A percentile compares a stretch with the other conserved stretches of the same genome.
Conservation (phyloP, 1,140 invertebrate genomes). For the Dendrolimus kikuchii region DNA sequence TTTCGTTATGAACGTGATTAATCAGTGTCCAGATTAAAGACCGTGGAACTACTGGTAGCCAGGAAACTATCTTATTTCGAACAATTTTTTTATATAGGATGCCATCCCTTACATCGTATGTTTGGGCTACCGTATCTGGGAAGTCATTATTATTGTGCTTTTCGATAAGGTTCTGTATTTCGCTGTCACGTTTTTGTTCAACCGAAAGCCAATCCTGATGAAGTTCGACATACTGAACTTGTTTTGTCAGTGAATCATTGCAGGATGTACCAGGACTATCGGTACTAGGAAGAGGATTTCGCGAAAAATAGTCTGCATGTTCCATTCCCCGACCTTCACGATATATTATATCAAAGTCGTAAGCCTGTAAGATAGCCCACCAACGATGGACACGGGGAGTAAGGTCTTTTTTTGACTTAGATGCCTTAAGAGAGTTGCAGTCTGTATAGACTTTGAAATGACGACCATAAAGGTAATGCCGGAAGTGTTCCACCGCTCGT, state of each 20-base stretch:
- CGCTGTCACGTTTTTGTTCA: too few relatives aligned
- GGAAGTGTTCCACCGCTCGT: slow-evolving; percentile 26
- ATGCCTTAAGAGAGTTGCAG: slow-evolving; percentile 36
- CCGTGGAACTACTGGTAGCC: slow-evolving; percentile 13
- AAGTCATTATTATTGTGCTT: too few relatives aligned
- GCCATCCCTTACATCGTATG: background rate
- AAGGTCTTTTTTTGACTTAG: slow-evolving; percentile 39
- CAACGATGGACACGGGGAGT: slow-evolving; percentile 38
- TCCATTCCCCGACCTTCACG: slow-evolving; percentile 14
- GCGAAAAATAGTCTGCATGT: slow-evolving; percentile 11
- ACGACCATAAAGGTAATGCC: slow-evolving; percentile 31
- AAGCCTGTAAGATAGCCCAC: slow-evolving; percentile 44
- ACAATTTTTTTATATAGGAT: background rate
- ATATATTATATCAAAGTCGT: slow-evolving; percentile 28
- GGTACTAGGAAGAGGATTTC: background rate
- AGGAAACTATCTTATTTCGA: background rate
- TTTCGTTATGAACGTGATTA: slow-evolving; percentile 10
- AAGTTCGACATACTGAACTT: too few relatives aligned
- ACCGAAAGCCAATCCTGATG: too few relatives aligned
- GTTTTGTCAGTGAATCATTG: too few relatives aligned
- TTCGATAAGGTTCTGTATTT: too few relatives aligned
- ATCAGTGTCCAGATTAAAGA: slow-evolving; percentile 19
- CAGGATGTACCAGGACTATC: too few relatives aligned
- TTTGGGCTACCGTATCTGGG: background rate
- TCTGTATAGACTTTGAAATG: slow-evolving; percentile 36